phyloP scores from a whole-genome alignment of 2,797 vertebrate species.

The Oreortyx pictus region DNA sequence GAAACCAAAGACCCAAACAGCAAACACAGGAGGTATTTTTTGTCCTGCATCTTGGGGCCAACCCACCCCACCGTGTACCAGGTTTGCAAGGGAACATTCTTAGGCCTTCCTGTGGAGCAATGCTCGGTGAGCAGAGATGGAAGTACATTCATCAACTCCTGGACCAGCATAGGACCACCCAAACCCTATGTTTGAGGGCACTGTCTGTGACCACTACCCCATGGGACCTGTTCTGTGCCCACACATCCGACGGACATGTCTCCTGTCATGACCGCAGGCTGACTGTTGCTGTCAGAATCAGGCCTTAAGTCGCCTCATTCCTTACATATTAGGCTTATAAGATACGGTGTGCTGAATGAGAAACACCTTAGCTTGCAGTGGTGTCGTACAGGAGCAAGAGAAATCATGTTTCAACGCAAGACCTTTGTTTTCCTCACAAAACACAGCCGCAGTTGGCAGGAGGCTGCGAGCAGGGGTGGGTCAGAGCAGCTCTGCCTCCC shows the following conservation, averaged over 20 bases:
- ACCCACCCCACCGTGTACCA: background rate
- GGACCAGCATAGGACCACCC: background rate
- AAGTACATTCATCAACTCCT: background rate
- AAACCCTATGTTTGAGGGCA: background rate
- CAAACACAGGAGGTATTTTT: background rate
- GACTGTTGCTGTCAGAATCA: background rate
- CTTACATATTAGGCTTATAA: background rate
- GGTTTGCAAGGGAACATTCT: background rate
- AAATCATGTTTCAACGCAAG: background rate
- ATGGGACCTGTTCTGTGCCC: background rate
- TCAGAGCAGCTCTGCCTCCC: background rate
- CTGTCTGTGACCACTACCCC: background rate
- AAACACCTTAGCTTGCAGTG: background rate
- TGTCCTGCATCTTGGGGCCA: background rate
- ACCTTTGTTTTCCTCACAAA: constrained; percentile 33
- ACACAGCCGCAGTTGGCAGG: background rate
- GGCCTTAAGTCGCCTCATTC: background rate
- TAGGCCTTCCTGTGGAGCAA: background rate
- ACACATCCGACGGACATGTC: background rate
- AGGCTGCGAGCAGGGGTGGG: constrained; percentile 17
- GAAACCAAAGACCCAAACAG: background rate
- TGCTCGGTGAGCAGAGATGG: background rate
- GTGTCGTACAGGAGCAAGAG: background rate
- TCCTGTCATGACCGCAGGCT: background rate
- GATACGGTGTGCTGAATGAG: background rate